Evolutionary conservation across 2,797 vertebrate species (phyloP).

Genomic region (Periparus ater): DNA sequence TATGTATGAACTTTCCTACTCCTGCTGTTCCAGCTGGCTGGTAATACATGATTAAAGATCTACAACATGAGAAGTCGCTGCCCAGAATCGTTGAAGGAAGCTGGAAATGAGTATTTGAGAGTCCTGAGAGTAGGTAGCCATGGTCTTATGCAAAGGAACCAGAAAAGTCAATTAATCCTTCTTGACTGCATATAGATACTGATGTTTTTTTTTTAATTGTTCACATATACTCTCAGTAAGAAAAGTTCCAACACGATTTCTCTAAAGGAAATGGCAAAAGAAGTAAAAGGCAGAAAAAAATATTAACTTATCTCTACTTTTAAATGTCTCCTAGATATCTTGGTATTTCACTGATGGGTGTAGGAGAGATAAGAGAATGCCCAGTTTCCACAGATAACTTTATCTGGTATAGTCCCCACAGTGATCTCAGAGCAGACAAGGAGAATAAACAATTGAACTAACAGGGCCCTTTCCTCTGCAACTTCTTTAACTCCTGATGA

Average conservation of each 20-base stretch:
- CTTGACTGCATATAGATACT: neutral
- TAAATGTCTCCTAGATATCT: slow-evolving; percentile 28
- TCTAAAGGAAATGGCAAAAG: slow-evolving; percentile 44
- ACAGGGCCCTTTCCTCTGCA: neutral
- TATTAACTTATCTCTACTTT: slow-evolving; percentile 17
- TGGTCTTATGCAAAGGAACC: slow-evolving; percentile 3
- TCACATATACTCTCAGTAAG: slow-evolving; percentile 11
- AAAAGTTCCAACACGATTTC: slow-evolving; percentile 14
- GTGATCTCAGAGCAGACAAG: slow-evolving; percentile 27
- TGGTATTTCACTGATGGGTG: slow-evolving; percentile 4
- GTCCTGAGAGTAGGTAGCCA: neutral
- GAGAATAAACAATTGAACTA: slow-evolving; percentile 39
- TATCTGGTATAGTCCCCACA: neutral
- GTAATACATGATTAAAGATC: slow-evolving; percentile 46
- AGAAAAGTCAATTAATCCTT: slow-evolving; percentile 43
- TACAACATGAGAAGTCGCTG: neutral
- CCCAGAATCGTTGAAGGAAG: neutral
- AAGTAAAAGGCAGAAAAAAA: neutral
- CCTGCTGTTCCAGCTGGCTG: slow-evolving; percentile 5
- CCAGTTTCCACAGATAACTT: slow-evolving; percentile 35
- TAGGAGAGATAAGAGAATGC: slow-evolving; percentile 14
- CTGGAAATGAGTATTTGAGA: neutral
- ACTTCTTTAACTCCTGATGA: slow-evolving; percentile 26
- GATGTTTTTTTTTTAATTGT: neutral
- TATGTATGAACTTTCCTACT: neutral